These are phyloP conservation scores for Syrphus vitripennis DNA, from an alignment of 2,888 invertebrate species.

Conservation along the genomic window DNA sequence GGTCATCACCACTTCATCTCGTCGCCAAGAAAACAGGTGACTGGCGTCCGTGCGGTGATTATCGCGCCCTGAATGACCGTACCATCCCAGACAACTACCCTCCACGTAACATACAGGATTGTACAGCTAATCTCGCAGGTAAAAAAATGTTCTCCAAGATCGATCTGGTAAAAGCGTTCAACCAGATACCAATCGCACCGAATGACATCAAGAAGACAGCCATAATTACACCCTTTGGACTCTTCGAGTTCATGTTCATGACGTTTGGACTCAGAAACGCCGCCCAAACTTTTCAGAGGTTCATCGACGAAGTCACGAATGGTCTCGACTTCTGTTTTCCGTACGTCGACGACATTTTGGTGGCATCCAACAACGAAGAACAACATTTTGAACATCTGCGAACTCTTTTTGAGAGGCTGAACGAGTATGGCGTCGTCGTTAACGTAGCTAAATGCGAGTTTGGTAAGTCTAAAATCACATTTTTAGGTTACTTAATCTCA, in stretches of 20 bases:
- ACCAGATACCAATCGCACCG: no score
- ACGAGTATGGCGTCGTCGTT: slow-evolving; percentile 4
- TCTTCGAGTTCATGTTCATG: no score
- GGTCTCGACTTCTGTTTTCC: slow-evolving; percentile 5
- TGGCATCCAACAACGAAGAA: slow-evolving; percentile 3
- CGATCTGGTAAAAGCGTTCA: slow-evolving; percentile 24
- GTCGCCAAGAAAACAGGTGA: slow-evolving; percentile 1
- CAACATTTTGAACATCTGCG: no score
- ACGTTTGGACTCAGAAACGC: slow-evolving; percentile 76
- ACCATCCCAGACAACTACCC: slow-evolving; percentile 77
- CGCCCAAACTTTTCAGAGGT: no score
- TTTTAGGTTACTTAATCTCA: not conserved
- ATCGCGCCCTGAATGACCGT: slow-evolving; percentile 73
- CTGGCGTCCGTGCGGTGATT: slow-evolving; percentile 72
- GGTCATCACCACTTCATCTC: no score
- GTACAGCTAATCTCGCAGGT: slow-evolving; percentile 3
- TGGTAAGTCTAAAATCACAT: slow-evolving; percentile 1
- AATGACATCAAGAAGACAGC: no score
- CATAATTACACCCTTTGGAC: no score
- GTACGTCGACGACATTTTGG: slow-evolving; percentile 43
- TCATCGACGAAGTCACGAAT: slow-evolving; percentile 72
- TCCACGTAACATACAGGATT: slow-evolving; percentile 65
- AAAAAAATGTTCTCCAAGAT: slow-evolving; percentile 27
- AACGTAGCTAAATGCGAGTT: slow-evolving; percentile 15
- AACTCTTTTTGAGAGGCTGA: slow-evolving; percentile 17